A percentile compares a stretch with the other conserved stretches of the same genome.
phyloP scores from a whole-genome alignment of 2,888 invertebrate species.

The Elegia similella region DNA sequence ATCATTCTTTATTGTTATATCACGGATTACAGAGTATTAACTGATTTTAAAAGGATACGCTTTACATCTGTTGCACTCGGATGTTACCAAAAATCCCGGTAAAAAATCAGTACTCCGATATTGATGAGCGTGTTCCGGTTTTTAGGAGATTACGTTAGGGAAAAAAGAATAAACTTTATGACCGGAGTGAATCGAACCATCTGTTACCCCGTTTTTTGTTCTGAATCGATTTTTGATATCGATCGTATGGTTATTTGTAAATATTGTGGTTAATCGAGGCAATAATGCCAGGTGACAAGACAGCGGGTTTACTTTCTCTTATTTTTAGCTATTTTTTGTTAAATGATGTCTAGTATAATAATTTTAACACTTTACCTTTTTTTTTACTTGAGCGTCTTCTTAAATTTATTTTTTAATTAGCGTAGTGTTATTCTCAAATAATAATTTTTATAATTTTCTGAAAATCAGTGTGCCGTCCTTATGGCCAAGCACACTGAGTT shows the following conservation, averaged over 20 bases:
- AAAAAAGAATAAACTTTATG: constrained; percentile 41
- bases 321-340: background rate
- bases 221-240: constrained; percentile 29
- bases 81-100: constrained; percentile 49
- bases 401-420: too few species aligned
- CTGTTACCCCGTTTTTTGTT: constrained; percentile 38
- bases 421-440: too few species aligned
- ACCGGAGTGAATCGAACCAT: constrained; percentile 39
- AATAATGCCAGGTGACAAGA: background rate
- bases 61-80: constrained; percentile 56
- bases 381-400: background rate
- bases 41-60: constrained; percentile 23
- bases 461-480: too few species aligned
- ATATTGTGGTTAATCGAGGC: constrained; percentile 10
- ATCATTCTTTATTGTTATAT: background rate
- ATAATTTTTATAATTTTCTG: too few species aligned
- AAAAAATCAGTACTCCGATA: constrained; percentile 53
- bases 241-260: constrained; percentile 26
- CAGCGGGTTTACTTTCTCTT: background rate
- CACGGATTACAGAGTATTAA: background rate
- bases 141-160: constrained; percentile 35
- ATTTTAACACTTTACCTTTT: background rate
- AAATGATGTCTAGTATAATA: background rate
- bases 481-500: too few species aligned
- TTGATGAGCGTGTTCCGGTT: constrained; percentile 57